These are phyloP conservation scores for Rhabdophis nuchalis DNA, from an alignment of 2,797 vertebrate genomes.

Conservation along the genomic window DNA sequence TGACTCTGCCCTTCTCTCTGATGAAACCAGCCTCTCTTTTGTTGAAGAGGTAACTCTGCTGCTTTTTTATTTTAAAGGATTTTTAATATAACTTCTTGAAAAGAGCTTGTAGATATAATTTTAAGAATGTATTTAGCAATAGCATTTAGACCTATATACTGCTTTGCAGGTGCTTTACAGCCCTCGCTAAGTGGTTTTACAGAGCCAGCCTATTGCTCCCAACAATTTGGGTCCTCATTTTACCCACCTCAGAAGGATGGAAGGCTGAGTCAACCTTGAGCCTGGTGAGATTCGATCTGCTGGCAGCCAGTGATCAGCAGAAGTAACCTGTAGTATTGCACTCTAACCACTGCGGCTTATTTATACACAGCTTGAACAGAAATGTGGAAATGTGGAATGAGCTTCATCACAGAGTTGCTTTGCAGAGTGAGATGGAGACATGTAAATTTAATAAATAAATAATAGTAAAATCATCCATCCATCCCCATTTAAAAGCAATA, in stretches of 20 bases:
- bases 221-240: no score
- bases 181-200: no score
- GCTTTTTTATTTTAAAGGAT: background rate
- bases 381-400: background rate
- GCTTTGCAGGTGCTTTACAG: no score
- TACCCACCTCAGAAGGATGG: no score
- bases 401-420: background rate
- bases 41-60: slow-evolving; percentile 54
- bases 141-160: no score
- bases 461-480: background rate
- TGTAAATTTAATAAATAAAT: background rate
- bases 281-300: no score
- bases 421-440: background rate
- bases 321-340: no score
- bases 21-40: slow-evolving; percentile 23
- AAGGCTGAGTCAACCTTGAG: no score
- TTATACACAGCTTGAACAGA: background rate
- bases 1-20: slow-evolving; percentile 21
- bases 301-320: no score
- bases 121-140: background rate
- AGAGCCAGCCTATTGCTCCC: no score
- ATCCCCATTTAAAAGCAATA: background rate
- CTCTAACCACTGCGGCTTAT: no score
- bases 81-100: background rate
- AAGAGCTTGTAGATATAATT: background rate